Base-by-base conservation (phyloP, 2,113 vertebrate species). In the Cyanoderma ruficeps region DNA sequence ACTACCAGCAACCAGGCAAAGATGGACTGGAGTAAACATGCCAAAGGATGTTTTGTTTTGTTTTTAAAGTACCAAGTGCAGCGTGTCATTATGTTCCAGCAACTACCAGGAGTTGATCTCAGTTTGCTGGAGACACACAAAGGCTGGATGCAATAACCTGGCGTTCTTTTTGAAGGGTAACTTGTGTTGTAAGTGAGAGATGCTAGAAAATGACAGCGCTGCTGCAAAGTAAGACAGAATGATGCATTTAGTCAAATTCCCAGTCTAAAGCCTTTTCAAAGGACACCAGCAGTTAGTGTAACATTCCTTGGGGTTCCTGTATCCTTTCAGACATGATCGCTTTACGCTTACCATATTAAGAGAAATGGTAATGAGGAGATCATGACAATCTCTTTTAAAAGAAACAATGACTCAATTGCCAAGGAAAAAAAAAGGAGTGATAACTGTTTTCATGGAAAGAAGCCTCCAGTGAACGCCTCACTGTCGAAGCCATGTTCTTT, bases 351-450 rank as follows among this genome's bases (percentile, higher is more conserved):
- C 23, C 93, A 94, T 87, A 97, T 98, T 98, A 97, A 97, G 95
- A 83, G 97, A 97, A 97, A 97, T 94, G 94, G 89, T 97, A 97
- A 97, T 96, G 93, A 98, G 89, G 85, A 94, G 85, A 95, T 97
- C 93, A 92, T 84, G 94, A 97, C 93, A 97, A 96, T 83, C 88
- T 91, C 79, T 95, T 97, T 91, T 93, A 97, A 94, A 93, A 94
- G 83, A 65, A 97, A 97, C 96, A 97, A 97, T 95, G 80, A 53
- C 92, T 96, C 92, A 94, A 81, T 83, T 96, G 93, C 92, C 72
- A 59, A 83, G 69, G 42, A 84, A 86, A 88, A 88, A 94, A 94
- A 91, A 72, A 94, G 67, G 83, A 97, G 39, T 90, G 96, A 96
- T 97, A 94, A 96, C 93, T 97, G 78, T 97, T 97, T 97, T 94